These are phyloP conservation scores for Symphodus melops DNA, from an alignment of 2,113 vertebrate genomes.

Conservation along the genomic window DNA sequence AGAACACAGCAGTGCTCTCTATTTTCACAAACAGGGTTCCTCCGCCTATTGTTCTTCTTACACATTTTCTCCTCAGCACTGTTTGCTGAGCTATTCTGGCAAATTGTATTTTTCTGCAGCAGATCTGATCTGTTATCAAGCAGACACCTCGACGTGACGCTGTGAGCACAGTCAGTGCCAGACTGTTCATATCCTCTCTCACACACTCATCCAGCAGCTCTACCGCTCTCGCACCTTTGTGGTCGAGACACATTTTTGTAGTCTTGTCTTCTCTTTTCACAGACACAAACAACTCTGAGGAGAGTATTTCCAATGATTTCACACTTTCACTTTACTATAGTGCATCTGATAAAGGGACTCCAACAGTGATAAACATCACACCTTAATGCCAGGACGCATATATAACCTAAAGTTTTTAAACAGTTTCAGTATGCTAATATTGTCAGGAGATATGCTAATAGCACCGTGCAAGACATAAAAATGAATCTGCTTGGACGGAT, in stretches of 20 bases:
- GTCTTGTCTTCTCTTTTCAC: conserved; percentile 10
- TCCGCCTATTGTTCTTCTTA: conserved; percentile 7
- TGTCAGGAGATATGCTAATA: conserved; percentile 27
- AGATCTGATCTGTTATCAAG: conserved; percentile 56
- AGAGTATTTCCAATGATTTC: conserved; percentile 25
- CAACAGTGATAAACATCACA: neutral
- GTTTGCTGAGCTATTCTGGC: conserved; percentile 30
- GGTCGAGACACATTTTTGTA: conserved; percentile 25
- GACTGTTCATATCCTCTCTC: conserved; percentile 46
- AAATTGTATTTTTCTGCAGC: conserved; percentile 41
- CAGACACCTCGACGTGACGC: conserved; percentile 38
- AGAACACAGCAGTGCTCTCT: neutral
- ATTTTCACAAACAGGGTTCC: conserved; percentile 5
- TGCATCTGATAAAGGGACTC: conserved; percentile 10
- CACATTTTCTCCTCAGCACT: conserved; percentile 2
- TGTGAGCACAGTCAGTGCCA: conserved; percentile 33
- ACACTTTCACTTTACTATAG: conserved; percentile 4
- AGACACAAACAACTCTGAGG: conserved; percentile 3
- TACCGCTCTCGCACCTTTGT: conserved; percentile 5
- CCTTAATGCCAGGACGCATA: too few relatives aligned
- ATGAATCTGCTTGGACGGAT: neutral
- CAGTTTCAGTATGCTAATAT: conserved; percentile 10
- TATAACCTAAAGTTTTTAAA: neutral
- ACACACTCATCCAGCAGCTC: conserved; percentile 2
- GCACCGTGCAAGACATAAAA: neutral